Evolutionary conservation across 1,140 invertebrate genomes (phyloP), one percentile per base, ranked within the genome.

Genomic region (Pseudomyrmex gracilis): DNA sequence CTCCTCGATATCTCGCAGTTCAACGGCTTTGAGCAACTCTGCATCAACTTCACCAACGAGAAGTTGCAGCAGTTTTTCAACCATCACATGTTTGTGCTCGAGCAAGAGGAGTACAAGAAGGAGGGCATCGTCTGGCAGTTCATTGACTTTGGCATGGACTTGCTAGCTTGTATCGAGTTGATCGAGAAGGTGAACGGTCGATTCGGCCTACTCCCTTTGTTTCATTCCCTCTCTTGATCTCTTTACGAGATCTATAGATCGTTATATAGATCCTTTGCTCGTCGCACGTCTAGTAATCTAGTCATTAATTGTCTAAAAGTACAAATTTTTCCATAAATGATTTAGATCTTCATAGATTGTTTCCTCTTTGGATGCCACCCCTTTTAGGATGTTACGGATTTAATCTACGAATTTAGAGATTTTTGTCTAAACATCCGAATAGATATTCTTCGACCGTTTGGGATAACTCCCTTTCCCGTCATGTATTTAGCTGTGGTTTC

Each of bases 31-130:
- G 98, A 99, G 95, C 98, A 99, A 96, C 96, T 99, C 95, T 97
- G 98, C 96, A 99, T 99, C 97, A 99, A 99, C 96, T 99, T 99
- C 95, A 99, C 98, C 95, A 99, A 99, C 95, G 98, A 99, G 95
- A 98, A 98, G 95, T 96, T 99, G 84, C 98, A 99, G 95, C 98
- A 99, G 95, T 99, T 99, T 96, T 99, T 99, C 97, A 99, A 99
- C 95, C 98, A 99, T 95, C 98, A 98, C 96, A 99, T 99, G 98
- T 99, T 99, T 95, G 98, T 99, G 85, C 96, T 99, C 93, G 98
- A 99, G 95, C 98, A 99, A 97, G 98, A 98, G 95, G 98, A 99
- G 93, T 99, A 99, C 96, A 98, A 98, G 93, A 97, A 96, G 93
- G 98, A 99, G 95, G 97, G 97, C 92, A 99, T 99, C 95, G 96